Base-by-base conservation (phyloP, 1,140 invertebrate genomes). In the Belonocnema kinseyi region DNA sequence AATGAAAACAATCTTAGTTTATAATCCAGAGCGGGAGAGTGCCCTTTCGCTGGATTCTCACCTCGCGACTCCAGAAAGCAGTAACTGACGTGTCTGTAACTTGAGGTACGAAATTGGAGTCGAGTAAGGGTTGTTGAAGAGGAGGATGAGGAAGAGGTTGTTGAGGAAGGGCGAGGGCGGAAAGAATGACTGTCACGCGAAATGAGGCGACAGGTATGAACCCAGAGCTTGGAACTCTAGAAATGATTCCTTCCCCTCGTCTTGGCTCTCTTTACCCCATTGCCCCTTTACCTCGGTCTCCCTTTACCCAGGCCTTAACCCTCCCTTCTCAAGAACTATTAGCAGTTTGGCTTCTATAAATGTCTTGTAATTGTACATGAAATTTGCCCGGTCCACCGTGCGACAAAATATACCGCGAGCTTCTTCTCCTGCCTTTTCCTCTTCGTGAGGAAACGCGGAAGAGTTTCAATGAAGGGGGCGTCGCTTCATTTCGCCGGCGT, bases 301-400 rank as follows among this genome's bases (percentile, higher is more conserved):
- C 74, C 26, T n/a, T 79, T 78, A 53, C 71, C 66, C 21, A 40
- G 10, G 50, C 17, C 52, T 58, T 40, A 50, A 21, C 21, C 40
- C 40, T 40, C 61, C 77, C 58, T 79, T 77, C 73, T 81, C 40
- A 56, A 73, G 74, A 82, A 82, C 80, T 82, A 84, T 82, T 84
- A 84, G 80, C 87, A 88, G 86, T 88, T 88, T 88, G 85, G 83
- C 80, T 87, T 86, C 85, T 87, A 88, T 83, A 85, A 88, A 88
- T 88, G 87, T 83, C 86, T 84, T 88, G 85, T 90, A 88, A 90
- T 89, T 89, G 88, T 88, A 89, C 88, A 88, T 84, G 87, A 88
- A 90, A 89, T 88, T 90, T 79, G 82, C 83, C 78, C 75, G 66
- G 81, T 85, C 75, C 76, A 53, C 72, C 70, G 79, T 74, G 75